These are phyloP conservation scores for Spea hammondii DNA, from an alignment of 2,797 vertebrate species.

Conservation along the genomic window DNA sequence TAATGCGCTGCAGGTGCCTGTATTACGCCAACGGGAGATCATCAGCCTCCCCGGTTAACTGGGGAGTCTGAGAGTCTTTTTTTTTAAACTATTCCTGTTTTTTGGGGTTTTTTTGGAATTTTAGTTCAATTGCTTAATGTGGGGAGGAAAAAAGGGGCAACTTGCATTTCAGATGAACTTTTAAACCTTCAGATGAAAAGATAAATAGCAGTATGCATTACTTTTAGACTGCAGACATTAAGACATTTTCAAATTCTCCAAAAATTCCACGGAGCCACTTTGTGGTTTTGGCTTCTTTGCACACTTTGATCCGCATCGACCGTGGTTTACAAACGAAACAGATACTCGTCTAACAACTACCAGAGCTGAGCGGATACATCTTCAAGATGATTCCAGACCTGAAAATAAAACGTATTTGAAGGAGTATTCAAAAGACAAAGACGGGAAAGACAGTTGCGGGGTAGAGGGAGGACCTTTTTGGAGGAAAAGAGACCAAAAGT, in stretches of 20 bases:
- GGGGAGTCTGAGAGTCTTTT: no score
- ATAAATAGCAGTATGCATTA: not conserved
- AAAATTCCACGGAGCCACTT: slow-evolving; percentile 32
- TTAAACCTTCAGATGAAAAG: no score
- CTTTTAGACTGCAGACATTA: slow-evolving; percentile 35
- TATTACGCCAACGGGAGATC: no score
- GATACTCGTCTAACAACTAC: slow-evolving; percentile 34
- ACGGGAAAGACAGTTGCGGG: not conserved
- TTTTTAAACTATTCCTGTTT: no score
- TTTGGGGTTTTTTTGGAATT: no score
- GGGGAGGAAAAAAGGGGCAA: no score
- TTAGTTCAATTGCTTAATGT: no score
- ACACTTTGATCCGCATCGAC: slow-evolving; percentile 11
- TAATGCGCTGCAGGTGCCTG: no score
- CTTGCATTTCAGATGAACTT: no score
- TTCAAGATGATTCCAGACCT: slow-evolving; percentile 20
- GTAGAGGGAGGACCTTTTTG: not conserved
- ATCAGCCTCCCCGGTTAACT: no score
- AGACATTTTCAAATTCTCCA: slow-evolving; percentile 39
- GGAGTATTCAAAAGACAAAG: slow-evolving; percentile 15
- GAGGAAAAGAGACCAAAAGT: not conserved
- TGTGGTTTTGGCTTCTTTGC: slow-evolving; percentile 33
- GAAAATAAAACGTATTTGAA: slow-evolving; percentile 27
- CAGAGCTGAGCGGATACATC: slow-evolving; percentile 37
- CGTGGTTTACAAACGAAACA: slow-evolving; percentile 30